Evolutionary conservation across 2,797 vertebrate genomes (phyloP), one percentile per base, ranked within the genome.

Genomic region (Macrochelys suwanniensis): DNA sequence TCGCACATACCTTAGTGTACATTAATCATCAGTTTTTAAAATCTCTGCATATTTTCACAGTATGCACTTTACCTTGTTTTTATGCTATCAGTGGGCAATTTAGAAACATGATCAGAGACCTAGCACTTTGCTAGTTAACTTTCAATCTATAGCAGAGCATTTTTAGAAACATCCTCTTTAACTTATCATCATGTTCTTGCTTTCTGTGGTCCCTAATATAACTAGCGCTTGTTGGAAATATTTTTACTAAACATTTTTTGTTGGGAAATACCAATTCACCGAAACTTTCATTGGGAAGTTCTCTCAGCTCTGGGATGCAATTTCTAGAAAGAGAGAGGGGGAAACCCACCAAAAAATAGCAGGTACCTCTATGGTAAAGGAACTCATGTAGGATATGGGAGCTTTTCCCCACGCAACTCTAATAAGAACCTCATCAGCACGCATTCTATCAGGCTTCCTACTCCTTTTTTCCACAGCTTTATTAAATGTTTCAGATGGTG

Each of bases 91-190:
- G 87, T 96, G 87, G 96, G 90, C 95, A 91, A 81, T 89, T 93
- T 76, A 85, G 77, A 59, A 89, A 79, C 80, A 77, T 16, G 33
- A 92, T 89, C 84, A 90, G 92, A 95, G 86, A 95, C 84, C 25
- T 1, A 7, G 56, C 85, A 91, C 28, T 94, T 26, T 84, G 54
- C 59, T 21, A n/a, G 12, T 50, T 15, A 26, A 7, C 92, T 91
- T 89, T 61, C 51, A 85, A 42, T 2, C 11, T 80, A 1, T 51
- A 5, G 57, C 49, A 87, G 57, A 92, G 77, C 87, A 92, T 74
- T 68, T 77, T 47, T 92, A 77, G 42, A 91, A 80, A 57, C 28
- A 13, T 80, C 3, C 37, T 61, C 1, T 11, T 56, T 87, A 91
- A 61, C 28, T n/a, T 61, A 61, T 13, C 15, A 74, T 47, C n/a